A percentile compares a stretch with the other conserved stretches of the same genome.
Evolutionary conservation across 2,888 invertebrate genomes (phyloP).

Genomic region (Fragum sueziense): DNA sequence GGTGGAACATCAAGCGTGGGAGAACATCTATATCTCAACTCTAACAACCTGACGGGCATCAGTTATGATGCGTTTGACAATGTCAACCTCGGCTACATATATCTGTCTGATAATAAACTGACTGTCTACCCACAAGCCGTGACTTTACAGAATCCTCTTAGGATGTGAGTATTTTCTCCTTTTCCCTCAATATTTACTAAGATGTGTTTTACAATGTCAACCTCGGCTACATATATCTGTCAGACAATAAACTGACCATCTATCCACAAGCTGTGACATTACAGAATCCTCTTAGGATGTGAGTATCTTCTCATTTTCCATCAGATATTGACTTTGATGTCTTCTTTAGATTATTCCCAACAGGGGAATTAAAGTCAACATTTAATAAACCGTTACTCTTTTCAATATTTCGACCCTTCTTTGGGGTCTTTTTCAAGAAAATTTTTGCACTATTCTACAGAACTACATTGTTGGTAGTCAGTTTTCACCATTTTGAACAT

Average conservation of each 20-base stretch:
- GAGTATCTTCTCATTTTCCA: slow-evolving; percentile 43
- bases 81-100: slow-evolving; percentile 48
- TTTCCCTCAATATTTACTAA: too few species aligned
- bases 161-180: slow-evolving; percentile 57
- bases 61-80: slow-evolving; percentile 62
- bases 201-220: too few species aligned
- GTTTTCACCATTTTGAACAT: too few species aligned
- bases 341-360: too few species aligned
- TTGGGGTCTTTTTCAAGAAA: too few species aligned
- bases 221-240: slow-evolving; percentile 48
- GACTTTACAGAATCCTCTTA: slow-evolving; percentile 48
- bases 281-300: slow-evolving; percentile 59
- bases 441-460: too few species aligned
- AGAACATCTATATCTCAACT: slow-evolving; percentile 47
- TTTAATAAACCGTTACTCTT: too few species aligned
- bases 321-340: too few species aligned
- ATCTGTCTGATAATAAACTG: slow-evolving; percentile 59
- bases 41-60: slow-evolving; percentile 59
- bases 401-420: too few species aligned
- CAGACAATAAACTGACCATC: slow-evolving; percentile 56
- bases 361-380: too few species aligned
- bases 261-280: slow-evolving; percentile 61
- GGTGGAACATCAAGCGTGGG: slow-evolving; percentile 53
- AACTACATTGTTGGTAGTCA: too few species aligned
- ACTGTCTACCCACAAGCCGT: slow-evolving; percentile 62